phyloP scores from a whole-genome alignment of 2,888 invertebrate species.

The Bimastos eiseni region DNA sequence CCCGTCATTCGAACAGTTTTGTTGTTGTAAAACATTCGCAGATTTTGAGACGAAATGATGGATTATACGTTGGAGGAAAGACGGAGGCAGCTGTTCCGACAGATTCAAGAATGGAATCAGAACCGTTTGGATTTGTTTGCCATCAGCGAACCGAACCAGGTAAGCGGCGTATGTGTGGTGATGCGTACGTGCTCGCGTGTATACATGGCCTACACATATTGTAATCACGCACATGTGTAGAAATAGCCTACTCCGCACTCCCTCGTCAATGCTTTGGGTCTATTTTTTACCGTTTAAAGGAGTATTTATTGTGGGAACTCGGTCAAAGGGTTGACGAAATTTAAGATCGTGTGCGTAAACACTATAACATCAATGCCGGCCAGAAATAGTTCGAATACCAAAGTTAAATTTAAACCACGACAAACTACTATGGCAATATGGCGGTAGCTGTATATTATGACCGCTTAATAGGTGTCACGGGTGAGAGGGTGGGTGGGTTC shows the following conservation, averaged over 20 bases:
- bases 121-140: conserved; percentile 97
- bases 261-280: background rate
- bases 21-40: background rate
- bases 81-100: conserved; percentile 53
- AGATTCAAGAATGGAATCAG: conserved; percentile 97
- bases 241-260: background rate
- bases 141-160: conserved; percentile 95
- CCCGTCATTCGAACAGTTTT: background rate
- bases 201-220: background rate
- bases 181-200: background rate
- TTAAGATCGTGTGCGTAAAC: background rate
- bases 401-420: background rate
- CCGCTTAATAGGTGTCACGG: background rate
- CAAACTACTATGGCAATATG: background rate
- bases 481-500: too few species aligned
- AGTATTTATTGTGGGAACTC: background rate
- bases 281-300: background rate
- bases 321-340: background rate
- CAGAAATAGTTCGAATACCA: background rate
- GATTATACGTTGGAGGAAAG: conserved; percentile 46
- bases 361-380: background rate
- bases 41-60: conserved; percentile 8
- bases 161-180: conserved; percentile 58
- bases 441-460: background rate
- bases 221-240: background rate